phyloP scores from a whole-genome alignment of 2,888 invertebrate species.

The Eudemis profundana region DNA sequence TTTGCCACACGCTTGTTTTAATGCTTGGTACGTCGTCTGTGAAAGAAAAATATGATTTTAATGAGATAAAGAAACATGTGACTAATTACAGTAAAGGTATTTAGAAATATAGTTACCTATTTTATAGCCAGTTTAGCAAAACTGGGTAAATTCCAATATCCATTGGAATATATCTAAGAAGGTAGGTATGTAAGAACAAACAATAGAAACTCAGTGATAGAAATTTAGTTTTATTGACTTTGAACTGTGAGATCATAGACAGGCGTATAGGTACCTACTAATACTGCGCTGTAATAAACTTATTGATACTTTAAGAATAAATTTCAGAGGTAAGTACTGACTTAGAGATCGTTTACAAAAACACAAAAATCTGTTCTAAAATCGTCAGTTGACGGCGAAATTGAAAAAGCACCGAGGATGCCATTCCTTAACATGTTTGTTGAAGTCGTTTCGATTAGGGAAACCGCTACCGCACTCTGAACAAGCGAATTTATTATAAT shows the following conservation, averaged over 20 bases:
- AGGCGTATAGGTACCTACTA: not conserved
- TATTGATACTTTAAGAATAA: not conserved
- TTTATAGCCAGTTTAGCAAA: not conserved
- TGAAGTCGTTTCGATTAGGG: constrained; percentile 59
- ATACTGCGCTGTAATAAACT: not conserved
- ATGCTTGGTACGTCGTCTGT: constrained; percentile 47
- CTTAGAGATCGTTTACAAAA: constrained; percentile 12
- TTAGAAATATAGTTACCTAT: constrained; percentile 20
- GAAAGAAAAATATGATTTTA: constrained; percentile 47
- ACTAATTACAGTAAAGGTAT: not conserved
- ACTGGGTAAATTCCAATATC: not conserved
- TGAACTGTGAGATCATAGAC: constrained; percentile 1
- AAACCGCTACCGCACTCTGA: constrained; percentile 60
- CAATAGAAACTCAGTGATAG: not conserved
- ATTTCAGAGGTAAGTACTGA: constrained; percentile 15
- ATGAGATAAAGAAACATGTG: not conserved
- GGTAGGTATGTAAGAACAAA: not conserved
- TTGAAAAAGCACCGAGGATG: constrained; percentile 61
- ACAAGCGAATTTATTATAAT: constrained; percentile 58
- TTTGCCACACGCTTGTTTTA: constrained; percentile 66
- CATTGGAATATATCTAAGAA: not conserved
- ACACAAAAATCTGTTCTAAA: constrained; percentile 4
- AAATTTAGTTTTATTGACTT: not conserved
- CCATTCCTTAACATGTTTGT: constrained; percentile 67
- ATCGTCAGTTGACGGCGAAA: constrained; percentile 49